Percentiles rank a stretch among this genome's conserved stretches.
Conservation (phyloP, 2,888 invertebrate genomes). For the Drosophila helvetica region DNA sequence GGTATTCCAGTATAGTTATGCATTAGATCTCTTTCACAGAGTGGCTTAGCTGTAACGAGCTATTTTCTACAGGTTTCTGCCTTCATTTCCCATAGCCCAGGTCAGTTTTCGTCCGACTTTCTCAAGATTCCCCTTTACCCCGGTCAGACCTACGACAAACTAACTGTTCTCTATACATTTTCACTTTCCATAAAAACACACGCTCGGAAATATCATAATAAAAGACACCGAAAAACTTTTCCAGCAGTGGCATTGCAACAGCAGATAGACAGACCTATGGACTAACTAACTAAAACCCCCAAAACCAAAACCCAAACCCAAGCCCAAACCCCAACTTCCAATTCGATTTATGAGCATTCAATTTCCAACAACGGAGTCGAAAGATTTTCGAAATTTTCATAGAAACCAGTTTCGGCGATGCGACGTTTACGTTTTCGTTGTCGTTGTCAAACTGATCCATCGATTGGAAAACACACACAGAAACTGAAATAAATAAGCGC, state of each 20-base stretch:
- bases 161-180: slow-evolving; percentile 62
- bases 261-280: not conserved
- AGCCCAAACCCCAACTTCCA: slow-evolving; percentile 48
- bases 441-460: slow-evolving; percentile 74
- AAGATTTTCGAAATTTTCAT: slow-evolving; percentile 72
- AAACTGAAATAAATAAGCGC: slow-evolving; percentile 66
- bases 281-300: slow-evolving; percentile 2
- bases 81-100: slow-evolving; percentile 42
- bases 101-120: slow-evolving; percentile 60
- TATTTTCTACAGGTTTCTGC: not conserved
- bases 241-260: slow-evolving; percentile 59
- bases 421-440: slow-evolving; percentile 68
- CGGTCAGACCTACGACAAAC: slow-evolving; percentile 68
- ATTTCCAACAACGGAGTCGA: slow-evolving; percentile 56
- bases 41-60: no score
- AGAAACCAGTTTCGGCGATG: slow-evolving; percentile 59
- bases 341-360: slow-evolving; percentile 73
- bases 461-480: slow-evolving; percentile 40
- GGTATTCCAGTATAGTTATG: not conserved
- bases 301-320: slow-evolving; percentile 1
- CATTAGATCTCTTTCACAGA: not conserved
- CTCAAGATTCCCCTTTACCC: slow-evolving; percentile 2
- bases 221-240: slow-evolving; percentile 37
- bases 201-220: slow-evolving; percentile 2
- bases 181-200: slow-evolving; percentile 57